Evolutionary conservation across 2,888 invertebrate genomes (phyloP).

Genomic region (Scaptodrosophila latifasciaeformis): DNA sequence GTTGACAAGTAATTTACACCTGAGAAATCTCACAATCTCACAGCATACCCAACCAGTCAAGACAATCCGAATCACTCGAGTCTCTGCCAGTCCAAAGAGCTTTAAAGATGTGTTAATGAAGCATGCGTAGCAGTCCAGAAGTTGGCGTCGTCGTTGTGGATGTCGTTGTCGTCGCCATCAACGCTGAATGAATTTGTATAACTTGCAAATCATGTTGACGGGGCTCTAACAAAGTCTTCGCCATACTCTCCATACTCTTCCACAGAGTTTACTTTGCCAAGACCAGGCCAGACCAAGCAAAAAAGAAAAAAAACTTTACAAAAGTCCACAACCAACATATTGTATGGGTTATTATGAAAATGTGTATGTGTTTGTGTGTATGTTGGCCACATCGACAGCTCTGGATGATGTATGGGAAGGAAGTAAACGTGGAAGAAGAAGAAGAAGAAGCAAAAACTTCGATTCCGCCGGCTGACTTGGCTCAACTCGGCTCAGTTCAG

Average conservation of each 20-base stretch:
- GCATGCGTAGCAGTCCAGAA: slow-evolving; percentile 41
- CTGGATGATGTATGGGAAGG: not conserved
- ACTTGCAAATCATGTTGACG: slow-evolving; percentile 67
- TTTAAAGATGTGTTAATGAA: slow-evolving; percentile 64
- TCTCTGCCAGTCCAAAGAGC: too few relatives aligned
- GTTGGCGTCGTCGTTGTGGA: slow-evolving; percentile 24
- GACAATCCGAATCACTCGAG: too few relatives aligned
- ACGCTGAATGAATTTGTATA: slow-evolving; percentile 64
- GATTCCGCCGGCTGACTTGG: too few relatives aligned
- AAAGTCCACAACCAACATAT: too few relatives aligned
- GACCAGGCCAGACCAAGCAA: too few relatives aligned
- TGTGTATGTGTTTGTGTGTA: slow-evolving; percentile 23
- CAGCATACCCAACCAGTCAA: too few relatives aligned
- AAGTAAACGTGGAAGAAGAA: too few relatives aligned
- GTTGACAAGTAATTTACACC: slow-evolving; percentile 19
- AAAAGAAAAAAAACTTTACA: slow-evolving; percentile 34
- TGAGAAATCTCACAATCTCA: not conserved
- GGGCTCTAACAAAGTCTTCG: slow-evolving; percentile 22
- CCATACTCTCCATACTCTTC: not conserved
- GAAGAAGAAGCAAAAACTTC: too few relatives aligned
- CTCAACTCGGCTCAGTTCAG: too few relatives aligned
- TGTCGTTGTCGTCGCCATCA: slow-evolving; percentile 9
- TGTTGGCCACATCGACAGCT: slow-evolving; percentile 7
- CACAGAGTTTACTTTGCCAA: slow-evolving; percentile 30
- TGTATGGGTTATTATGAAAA: too few relatives aligned